Evolutionary conservation across 1,140 invertebrate species (phyloP).

Genomic region (Mesaphorura yosii): DNA sequence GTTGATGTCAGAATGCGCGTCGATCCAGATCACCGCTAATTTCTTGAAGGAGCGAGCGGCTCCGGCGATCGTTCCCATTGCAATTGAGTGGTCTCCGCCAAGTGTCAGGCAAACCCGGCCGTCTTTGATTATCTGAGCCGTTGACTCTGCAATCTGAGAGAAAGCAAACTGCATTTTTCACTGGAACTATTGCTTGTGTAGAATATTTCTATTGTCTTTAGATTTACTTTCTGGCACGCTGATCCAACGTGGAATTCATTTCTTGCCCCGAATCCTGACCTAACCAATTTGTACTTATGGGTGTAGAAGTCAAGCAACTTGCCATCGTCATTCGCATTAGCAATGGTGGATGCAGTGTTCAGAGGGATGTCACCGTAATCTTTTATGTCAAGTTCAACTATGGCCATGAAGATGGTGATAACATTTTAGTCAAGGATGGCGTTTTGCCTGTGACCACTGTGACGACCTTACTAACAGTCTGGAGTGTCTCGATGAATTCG

Average conservation of each 20-base stretch:
- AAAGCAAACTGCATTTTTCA: background rate
- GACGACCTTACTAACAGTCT: background rate
- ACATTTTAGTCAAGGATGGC: background rate
- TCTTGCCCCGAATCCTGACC: background rate
- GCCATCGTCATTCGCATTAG: too few species aligned
- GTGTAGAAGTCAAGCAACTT: too few species aligned
- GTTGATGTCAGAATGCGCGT: constrained; percentile 90
- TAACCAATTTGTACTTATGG: background rate
- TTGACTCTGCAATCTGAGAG: constrained; percentile 13
- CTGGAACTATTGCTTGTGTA: background rate
- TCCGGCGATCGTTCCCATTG: constrained; percentile 69
- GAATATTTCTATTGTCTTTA: background rate
- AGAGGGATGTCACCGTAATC: constrained; percentile 24
- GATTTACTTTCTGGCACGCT: constrained; percentile 8
- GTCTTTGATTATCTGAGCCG: constrained; percentile 46
- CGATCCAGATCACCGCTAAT: constrained; percentile 83
- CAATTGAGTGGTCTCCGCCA: constrained; percentile 71
- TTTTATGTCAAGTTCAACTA: constrained; percentile 17
- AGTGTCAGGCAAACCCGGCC: constrained; percentile 53
- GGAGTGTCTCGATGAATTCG: background rate
- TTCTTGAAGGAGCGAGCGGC: constrained; percentile 44
- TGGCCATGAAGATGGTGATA: background rate
- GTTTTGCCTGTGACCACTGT: background rate
- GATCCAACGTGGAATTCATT: constrained; percentile 6
- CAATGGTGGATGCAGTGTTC: too few species aligned